These are phyloP conservation scores for Zelostemma sp. DNA, from an alignment of 1,140 invertebrate genomes.

Conservation along the genomic window DNA sequence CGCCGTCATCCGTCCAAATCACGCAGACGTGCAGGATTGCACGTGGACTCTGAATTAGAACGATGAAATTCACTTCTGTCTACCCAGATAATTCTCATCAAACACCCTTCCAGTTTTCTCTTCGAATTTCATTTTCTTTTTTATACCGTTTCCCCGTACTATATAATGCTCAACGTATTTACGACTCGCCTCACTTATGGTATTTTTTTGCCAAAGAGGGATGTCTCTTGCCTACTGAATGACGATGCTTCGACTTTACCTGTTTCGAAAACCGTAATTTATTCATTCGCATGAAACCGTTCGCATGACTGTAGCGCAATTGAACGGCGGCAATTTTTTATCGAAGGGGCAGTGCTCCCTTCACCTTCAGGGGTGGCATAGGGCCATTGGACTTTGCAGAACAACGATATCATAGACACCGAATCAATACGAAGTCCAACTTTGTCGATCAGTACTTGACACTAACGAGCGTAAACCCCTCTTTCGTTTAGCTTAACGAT, in stretches of 20 bases:
- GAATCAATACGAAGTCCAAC: constrained; percentile 33
- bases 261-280: background rate
- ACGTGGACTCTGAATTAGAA: constrained; percentile 14
- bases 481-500: constrained; percentile 44
- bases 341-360: background rate
- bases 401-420: constrained; percentile 12
- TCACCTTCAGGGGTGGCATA: constrained; percentile 8
- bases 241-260: background rate
- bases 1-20: constrained; percentile 46
- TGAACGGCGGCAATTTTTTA: background rate
- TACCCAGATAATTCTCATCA: constrained; percentile 14
- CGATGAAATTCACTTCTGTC: constrained; percentile 24
- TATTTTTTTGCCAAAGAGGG: too few relatives aligned
- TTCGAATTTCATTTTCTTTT: constrained; percentile 5
- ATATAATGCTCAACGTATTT: too few relatives aligned
- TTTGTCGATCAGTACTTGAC: constrained; percentile 49
- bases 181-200: too few relatives aligned
- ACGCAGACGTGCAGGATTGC: constrained; percentile 18
- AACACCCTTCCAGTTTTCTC: constrained; percentile 6
- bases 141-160: background rate
- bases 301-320: background rate
- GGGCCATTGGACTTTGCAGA: constrained; percentile 9
- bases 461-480: constrained; percentile 55
- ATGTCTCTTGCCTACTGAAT: background rate
- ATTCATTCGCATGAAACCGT: background rate